Evolutionary conservation across 2,113 vertebrate species (phyloP).

Genomic region (Piprites chloris): DNA sequence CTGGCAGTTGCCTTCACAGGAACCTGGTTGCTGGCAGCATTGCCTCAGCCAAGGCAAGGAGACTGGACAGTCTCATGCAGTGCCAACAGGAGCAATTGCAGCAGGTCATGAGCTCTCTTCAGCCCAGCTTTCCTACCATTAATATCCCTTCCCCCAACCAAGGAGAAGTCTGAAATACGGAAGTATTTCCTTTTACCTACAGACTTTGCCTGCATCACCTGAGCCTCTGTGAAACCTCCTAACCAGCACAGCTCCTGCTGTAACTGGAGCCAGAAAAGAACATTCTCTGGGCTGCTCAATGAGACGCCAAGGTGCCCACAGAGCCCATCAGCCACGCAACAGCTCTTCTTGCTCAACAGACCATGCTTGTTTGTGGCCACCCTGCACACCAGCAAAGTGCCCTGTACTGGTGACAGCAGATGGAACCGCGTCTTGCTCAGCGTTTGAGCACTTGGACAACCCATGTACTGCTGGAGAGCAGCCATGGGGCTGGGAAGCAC

Average conservation of each 20-base stretch:
- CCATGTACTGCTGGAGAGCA: rapidly evolving
- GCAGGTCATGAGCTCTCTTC: background rate
- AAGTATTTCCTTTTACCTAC: background rate
- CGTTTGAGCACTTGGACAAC: background rate
- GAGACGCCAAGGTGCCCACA: background rate
- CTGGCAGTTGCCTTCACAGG: background rate
- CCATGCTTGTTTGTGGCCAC: rapidly evolving
- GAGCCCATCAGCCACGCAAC: rapidly evolving
- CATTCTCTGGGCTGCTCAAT: background rate
- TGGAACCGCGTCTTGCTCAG: background rate
- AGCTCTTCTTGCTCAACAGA: background rate
- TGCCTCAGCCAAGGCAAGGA: background rate
- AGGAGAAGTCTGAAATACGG: background rate
- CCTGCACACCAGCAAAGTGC: background rate
- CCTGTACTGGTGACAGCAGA: rapidly evolving
- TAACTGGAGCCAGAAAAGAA: background rate
- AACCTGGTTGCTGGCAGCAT: background rate
- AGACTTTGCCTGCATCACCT: background rate
- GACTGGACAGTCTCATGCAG: background rate
- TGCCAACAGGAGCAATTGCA: rapidly evolving
- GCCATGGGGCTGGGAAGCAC: background rate
- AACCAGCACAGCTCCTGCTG: background rate
- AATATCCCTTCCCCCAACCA: background rate
- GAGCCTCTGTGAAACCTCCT: background rate
- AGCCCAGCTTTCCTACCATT: background rate